A percentile compares a stretch with the other conserved stretches of the same genome.
These are phyloP conservation scores for Lordiphosa clarofinis DNA, from an alignment of 1,140 invertebrate species.

Conservation along the genomic window DNA sequence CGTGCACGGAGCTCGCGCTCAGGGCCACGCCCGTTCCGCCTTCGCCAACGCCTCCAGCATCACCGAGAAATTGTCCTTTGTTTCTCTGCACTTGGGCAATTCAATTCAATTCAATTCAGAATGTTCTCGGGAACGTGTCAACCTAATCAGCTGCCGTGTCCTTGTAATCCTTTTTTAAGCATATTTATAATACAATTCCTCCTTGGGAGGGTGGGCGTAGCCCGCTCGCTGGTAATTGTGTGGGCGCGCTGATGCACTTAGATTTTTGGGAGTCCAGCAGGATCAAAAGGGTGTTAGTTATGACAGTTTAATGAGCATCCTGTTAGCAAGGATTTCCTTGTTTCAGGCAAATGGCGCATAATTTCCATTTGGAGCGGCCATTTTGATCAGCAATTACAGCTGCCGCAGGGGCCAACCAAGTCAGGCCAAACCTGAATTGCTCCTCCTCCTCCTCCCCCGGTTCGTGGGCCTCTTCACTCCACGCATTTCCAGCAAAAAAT, in stretches of 20 bases:
- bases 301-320: constrained; percentile 25
- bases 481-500: constrained; percentile 32
- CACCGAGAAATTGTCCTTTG: constrained; percentile 41
- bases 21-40: constrained; percentile 57
- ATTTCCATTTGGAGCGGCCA: constrained; percentile 52
- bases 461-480: neutral
- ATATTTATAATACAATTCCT: constrained; percentile 44
- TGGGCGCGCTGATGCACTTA: constrained; percentile 61
- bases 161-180: constrained; percentile 53
- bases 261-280: constrained; percentile 23
- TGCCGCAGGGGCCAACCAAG: constrained; percentile 20
- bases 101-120: neutral
- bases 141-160: constrained; percentile 53
- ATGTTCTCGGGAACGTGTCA: constrained; percentile 53
- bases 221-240: constrained; percentile 52
- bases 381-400: constrained; percentile 55
- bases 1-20: constrained; percentile 19
- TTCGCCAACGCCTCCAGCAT: constrained; percentile 51
- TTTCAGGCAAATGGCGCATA: constrained; percentile 42
- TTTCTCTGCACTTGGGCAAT: constrained; percentile 14
- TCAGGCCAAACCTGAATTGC: constrained; percentile 30
- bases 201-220: constrained; percentile 27
- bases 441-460: neutral
- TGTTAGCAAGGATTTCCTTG: neutral
- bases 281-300: constrained; percentile 16